Base-by-base conservation (phyloP, 2,113 vertebrate species). In the Heteronetta atricapilla region DNA sequence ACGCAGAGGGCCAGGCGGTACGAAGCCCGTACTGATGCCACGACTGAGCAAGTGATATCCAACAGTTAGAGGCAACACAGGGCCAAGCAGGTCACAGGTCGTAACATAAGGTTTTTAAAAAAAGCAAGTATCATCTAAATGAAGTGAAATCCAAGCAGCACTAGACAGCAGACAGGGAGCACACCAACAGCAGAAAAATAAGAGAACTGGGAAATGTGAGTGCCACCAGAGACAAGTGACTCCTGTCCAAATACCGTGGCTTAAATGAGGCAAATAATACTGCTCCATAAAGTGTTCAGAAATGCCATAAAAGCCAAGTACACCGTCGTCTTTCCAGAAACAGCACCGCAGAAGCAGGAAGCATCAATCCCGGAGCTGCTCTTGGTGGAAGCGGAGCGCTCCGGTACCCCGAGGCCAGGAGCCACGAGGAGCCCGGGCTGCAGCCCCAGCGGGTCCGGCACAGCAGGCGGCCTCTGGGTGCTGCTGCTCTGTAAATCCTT, bases 121-220 rank as follows among this genome's bases (percentile, higher is more conserved):
- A 34, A 40, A 46, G 3, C 19, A 70, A 50, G 6, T 6, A 20
- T 2, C 16, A 34, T 4, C 52, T 16, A 58, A 62, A 33, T 5
- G 3, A 67, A 63, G 3, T 4, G 0, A 26, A 4, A 70, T 2
- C 53, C 9, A 29, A 62, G 28, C 1, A 63, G 15, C 1, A 5
- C 28, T 10, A 55, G 17, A 20, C 23, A 77, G 67, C 44, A n/a
- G 62, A 40, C 11, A 44, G 31, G 5, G 22, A 66, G 9, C 20
- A 3, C 44, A 60, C 3, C 40, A 62, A n/a, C 62, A 64, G 36
- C 20, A 77, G 7, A 11, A 34, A 67, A 64, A 34, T 6, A 26
- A 22, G 16, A 66, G 6, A 67, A 69, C 23, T 10, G 12, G 19
- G 21, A 75, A 68, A 36, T 9, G 2, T 12, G 18, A 81, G 11